Evolutionary conservation across 2,797 vertebrate genomes (phyloP), one percentile per base, ranked within the genome.

Genomic region (Rhinophrynus dorsalis): DNA sequence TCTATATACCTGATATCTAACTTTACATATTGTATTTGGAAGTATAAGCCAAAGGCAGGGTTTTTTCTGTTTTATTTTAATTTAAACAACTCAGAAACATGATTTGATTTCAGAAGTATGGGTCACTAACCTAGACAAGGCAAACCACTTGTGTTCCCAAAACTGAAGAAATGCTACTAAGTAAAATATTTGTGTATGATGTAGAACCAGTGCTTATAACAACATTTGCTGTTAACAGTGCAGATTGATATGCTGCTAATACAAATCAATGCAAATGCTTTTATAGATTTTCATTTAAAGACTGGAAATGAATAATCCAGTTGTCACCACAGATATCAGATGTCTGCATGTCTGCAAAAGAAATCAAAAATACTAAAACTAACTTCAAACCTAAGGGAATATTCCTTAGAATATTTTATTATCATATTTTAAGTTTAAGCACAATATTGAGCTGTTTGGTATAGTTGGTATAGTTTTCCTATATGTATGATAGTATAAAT

Each of bases 291-390:
- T 62, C 38, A 69, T 68, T 42, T 68, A 26, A 45, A 51, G 48
- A 61, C 37, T 61, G 67, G 54, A 54, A 61, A 69, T 69, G 61
- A 62, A 62, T 61, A 44, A 61, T 33, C 48, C n/a, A n/a, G n/a
- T 61, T 60, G 18, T 54, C 57, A 45, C 58, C 32, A 59, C 27
- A 48, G 57, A 69, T 45, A 69, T 33, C 62, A 61, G 62, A 61
- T 47, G 48, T 44, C 60, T 68, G 66, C 55, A 51, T 51, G 66
- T 47, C 55, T 59, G 44, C 9, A 24, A 68, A 50, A 68, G 17
- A 23, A 59, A 67, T n/a, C n/a, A n/a, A n/a, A n/a, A n/a, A n/a
- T n/a, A n/a, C n/a, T n/a, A n/a, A n/a, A n/a, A n/a, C n/a, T n/a
- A n/a, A n/a, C n/a, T n/a, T n/a, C n/a, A n/a, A n/a, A n/a, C n/a